Percentiles rank a stretch among this genome's conserved stretches.
phyloP scores from a whole-genome alignment of 1,140 invertebrate species.

The Drosophila ananassae region DNA sequence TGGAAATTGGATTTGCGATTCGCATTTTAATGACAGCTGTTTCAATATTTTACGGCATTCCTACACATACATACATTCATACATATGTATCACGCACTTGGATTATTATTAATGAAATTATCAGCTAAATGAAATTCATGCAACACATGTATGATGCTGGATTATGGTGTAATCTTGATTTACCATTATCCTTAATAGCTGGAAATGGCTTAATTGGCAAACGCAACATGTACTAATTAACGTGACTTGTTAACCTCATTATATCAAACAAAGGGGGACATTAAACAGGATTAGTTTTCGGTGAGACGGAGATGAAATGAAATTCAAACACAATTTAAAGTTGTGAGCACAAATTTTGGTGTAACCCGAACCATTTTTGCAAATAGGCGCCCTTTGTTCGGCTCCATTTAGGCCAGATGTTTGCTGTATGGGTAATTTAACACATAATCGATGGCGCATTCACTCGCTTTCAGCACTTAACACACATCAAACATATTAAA shows the following conservation, averaged over 20 bases:
- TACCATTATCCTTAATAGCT: neutral
- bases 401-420: slow-evolving; percentile 50
- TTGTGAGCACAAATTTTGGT: neutral
- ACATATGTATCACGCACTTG: slow-evolving; percentile 1
- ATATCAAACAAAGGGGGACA: neutral
- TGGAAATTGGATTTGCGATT: slow-evolving; percentile 43
- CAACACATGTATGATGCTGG: neutral
- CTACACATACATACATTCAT: neutral
- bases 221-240: neutral
- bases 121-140: slow-evolving; percentile 13
- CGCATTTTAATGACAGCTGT: slow-evolving; percentile 37
- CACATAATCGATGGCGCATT: slow-evolving; percentile 70
- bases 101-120: slow-evolving; percentile 50
- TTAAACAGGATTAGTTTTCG: neutral
- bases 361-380: slow-evolving; percentile 22
- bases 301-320: neutral
- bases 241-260: neutral
- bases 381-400: slow-evolving; percentile 44
- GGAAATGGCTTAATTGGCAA: neutral
- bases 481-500: slow-evolving; percentile 61
- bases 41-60: slow-evolving; percentile 40
- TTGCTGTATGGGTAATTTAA: slow-evolving; percentile 71
- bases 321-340: slow-evolving; percentile 1
- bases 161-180: slow-evolving; percentile 13
- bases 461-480: slow-evolving; percentile 14